These are phyloP conservation scores for Sitophilus oryzae DNA, from an alignment of 1,140 invertebrate species.

Conservation along the genomic window DNA sequence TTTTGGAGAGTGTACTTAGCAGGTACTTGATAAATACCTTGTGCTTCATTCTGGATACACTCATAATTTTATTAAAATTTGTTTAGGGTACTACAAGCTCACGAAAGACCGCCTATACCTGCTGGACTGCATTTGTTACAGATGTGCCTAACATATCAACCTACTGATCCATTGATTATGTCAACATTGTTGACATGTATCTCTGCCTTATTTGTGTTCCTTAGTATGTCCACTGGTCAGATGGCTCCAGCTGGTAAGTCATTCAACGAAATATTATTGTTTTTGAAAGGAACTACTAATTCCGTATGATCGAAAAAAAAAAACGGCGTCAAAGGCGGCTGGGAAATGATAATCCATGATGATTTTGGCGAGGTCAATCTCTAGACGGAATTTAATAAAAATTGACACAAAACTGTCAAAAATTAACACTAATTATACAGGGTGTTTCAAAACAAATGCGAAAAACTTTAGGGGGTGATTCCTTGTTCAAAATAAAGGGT, in stretches of 20 bases:
- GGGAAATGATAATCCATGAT: too few species aligned
- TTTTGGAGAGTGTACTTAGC: constrained; percentile 73
- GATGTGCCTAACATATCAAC: constrained; percentile 67
- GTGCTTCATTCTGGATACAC: neutral
- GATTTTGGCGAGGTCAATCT: too few species aligned
- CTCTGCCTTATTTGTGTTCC: constrained; percentile 82
- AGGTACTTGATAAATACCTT: constrained; percentile 37
- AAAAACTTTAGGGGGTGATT: too few species aligned
- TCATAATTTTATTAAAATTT: neutral
- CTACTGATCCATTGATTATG: constrained; percentile 68
- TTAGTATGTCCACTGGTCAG: constrained; percentile 78
- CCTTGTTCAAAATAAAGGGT: too few species aligned
- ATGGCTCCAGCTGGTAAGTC: constrained; percentile 50
- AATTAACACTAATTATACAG: too few species aligned
- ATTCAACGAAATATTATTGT: neutral
- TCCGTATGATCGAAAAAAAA: too few species aligned
- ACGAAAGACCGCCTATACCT: constrained; percentile 60
- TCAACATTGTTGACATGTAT: constrained; percentile 82
- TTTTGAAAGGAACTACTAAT: neutral
- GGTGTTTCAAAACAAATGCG: too few species aligned
- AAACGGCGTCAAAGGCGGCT: too few species aligned
- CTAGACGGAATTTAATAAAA: too few species aligned
- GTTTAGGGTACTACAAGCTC: constrained; percentile 53
- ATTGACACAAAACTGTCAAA: too few species aligned
- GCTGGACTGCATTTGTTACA: constrained; percentile 64